Evolutionary conservation across 1,140 invertebrate genomes (phyloP).

Genomic region (Drosophila kepulauana): DNA sequence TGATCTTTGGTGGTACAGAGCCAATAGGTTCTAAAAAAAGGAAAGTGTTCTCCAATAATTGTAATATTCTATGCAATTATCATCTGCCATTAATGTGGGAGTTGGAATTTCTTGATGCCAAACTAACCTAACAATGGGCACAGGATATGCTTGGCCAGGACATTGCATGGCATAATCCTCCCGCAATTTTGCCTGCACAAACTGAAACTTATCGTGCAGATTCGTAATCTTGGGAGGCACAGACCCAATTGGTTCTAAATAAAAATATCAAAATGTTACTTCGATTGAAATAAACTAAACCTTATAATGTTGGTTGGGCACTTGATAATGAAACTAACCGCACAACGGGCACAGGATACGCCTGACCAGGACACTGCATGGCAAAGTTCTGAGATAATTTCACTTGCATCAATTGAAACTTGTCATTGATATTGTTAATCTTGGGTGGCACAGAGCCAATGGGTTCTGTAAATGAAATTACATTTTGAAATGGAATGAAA

Average conservation of each 20-base stretch:
- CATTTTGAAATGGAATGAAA: background rate
- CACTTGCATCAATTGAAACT: conserved; percentile 86
- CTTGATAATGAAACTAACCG: conserved; percentile 85
- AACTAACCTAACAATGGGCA: conserved; percentile 88
- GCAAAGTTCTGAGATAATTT: conserved; percentile 87
- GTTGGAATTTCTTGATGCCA: too few species aligned
- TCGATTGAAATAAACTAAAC: background rate
- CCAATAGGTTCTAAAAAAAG: conserved; percentile 88
- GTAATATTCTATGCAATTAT: background rate
- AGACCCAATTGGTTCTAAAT: conserved; percentile 89
- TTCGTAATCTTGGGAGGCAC: conserved; percentile 89
- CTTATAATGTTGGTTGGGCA: conserved; percentile 21
- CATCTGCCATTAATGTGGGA: conserved; percentile 16
- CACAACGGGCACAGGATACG: conserved; percentile 88
- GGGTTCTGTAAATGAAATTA: conserved; percentile 86
- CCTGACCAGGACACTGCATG: conserved; percentile 88
- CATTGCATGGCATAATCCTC: conserved; percentile 88
- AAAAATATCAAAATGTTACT: background rate
- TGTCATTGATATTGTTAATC: conserved; percentile 85
- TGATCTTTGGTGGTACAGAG: conserved; percentile 89
- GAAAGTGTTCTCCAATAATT: too few species aligned
- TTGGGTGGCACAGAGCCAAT: conserved; percentile 89
- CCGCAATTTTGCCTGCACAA: conserved; percentile 85
- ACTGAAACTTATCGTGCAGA: conserved; percentile 86
- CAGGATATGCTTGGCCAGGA: conserved; percentile 89